Conservation (phyloP, 2,113 vertebrate species). For the Apeltes quadracus region DNA sequence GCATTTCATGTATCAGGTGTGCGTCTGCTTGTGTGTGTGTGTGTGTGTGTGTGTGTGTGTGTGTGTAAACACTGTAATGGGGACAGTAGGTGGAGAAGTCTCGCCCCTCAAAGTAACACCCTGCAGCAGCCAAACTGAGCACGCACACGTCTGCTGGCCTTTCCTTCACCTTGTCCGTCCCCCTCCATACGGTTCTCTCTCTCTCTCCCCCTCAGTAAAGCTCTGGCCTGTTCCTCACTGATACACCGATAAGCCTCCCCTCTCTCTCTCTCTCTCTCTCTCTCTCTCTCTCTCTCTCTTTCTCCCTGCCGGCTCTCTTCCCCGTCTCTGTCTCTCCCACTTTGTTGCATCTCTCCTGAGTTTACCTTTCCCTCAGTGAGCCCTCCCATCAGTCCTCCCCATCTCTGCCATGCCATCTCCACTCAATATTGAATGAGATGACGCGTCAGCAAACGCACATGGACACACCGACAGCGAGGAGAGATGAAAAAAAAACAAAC, state of each 20-base stretch:
- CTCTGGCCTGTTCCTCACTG: slow-evolving; percentile 32
- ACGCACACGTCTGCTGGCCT: slow-evolving; percentile 20
- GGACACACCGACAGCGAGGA: slow-evolving; percentile 35
- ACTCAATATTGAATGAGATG: slow-evolving; percentile 64
- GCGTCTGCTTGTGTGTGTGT: neutral
- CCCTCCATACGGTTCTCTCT: slow-evolving; percentile 13
- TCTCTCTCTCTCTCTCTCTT: neutral
- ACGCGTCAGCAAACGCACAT: slow-evolving; percentile 66
- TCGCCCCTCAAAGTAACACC: slow-evolving; percentile 26
- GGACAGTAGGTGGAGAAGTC: slow-evolving; percentile 39
- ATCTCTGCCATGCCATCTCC: slow-evolving; percentile 58
- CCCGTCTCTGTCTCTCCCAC: neutral
- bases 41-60: neutral
- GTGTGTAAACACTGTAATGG: slow-evolving; percentile 14
- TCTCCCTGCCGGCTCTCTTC: neutral
- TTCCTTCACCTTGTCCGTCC: slow-evolving; percentile 52
- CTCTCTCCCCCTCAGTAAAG: slow-evolving; percentile 18
- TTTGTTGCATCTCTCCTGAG: slow-evolving; percentile 16
- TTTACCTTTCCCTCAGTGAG: slow-evolving; percentile 43
- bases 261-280: neutral
- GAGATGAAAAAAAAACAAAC: slow-evolving; percentile 10
- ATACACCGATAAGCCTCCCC: slow-evolving; percentile 40
- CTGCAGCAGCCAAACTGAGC: slow-evolving; percentile 38
- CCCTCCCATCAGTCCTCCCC: slow-evolving; percentile 68
- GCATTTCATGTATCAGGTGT: slow-evolving; percentile 12